phyloP scores from a whole-genome alignment of 2,113 vertebrate species.

The Fulmarus glacialis region DNA sequence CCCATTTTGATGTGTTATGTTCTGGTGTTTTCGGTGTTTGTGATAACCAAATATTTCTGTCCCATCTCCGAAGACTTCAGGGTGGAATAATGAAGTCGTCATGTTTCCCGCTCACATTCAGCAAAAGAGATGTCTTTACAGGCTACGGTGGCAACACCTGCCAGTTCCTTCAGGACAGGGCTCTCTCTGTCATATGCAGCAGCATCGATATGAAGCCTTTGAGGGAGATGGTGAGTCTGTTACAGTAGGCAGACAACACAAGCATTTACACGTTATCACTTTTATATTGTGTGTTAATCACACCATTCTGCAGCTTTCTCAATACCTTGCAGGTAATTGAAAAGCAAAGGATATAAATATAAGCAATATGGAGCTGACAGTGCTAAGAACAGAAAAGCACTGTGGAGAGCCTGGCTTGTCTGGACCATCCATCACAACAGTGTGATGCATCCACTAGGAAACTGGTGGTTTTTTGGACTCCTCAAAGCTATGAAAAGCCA shows the following conservation, averaged over 20 bases:
- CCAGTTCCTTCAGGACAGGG: not conserved
- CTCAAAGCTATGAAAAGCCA: not conserved
- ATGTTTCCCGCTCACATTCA: accelerated
- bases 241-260: not conserved
- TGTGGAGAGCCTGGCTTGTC: not conserved
- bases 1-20: not conserved
- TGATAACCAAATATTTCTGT: not conserved
- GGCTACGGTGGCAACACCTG: not conserved
- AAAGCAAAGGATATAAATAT: not conserved
- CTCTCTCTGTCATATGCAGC: not conserved
- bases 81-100: not conserved
- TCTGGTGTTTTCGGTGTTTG: not conserved
- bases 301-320: not conserved
- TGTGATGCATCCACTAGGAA: not conserved
- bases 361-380: not conserved
- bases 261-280: not conserved
- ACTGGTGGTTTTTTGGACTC: not conserved
- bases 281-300: not conserved
- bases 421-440: not conserved
- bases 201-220: not conserved
- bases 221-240: not conserved
- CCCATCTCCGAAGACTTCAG: not conserved
- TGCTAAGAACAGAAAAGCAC: not conserved
- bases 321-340: not conserved
- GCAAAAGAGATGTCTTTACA: not conserved